phyloP scores from a whole-genome alignment of 1,140 invertebrate species.

The Drosophila arizonae region DNA sequence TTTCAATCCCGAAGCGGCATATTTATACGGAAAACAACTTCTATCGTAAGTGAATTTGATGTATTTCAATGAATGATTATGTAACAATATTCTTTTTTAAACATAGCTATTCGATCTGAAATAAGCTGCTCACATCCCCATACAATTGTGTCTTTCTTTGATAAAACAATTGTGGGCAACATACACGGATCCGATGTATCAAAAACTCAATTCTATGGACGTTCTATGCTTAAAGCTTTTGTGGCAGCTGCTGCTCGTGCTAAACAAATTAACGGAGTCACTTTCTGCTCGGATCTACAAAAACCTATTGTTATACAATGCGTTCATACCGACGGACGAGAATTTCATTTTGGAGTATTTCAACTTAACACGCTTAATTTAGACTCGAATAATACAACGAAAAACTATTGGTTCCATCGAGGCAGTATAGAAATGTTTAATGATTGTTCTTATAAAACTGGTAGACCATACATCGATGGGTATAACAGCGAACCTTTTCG shows the following conservation, averaged over 20 bases:
- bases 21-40: slow-evolving; percentile 86
- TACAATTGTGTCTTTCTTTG: slow-evolving; percentile 88
- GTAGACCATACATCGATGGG: slow-evolving; percentile 86
- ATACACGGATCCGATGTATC: slow-evolving; percentile 87
- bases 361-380: slow-evolving; percentile 93
- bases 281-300: slow-evolving; percentile 83
- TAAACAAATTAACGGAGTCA: slow-evolving; percentile 88
- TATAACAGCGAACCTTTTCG: slow-evolving; percentile 92
- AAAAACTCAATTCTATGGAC: slow-evolving; percentile 86
- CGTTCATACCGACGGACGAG: slow-evolving; percentile 89
- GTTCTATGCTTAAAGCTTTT: slow-evolving; percentile 89
- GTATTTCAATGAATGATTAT: neutral
- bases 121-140: slow-evolving; percentile 85
- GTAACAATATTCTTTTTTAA: neutral
- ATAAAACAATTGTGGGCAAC: slow-evolving; percentile 86
- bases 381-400: slow-evolving; percentile 84
- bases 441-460: slow-evolving; percentile 86
- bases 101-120: slow-evolving; percentile 84
- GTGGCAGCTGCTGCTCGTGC: slow-evolving; percentile 88
- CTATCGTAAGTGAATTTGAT: slow-evolving; percentile 87
- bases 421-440: slow-evolving; percentile 87
- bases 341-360: slow-evolving; percentile 91
- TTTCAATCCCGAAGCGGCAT: slow-evolving; percentile 87
- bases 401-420: slow-evolving; percentile 90
- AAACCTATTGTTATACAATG: slow-evolving; percentile 92